Evolutionary conservation across 2,888 invertebrate genomes (phyloP), one percentile per base, ranked within the genome.

Genomic region (Macaria liturata): DNA sequence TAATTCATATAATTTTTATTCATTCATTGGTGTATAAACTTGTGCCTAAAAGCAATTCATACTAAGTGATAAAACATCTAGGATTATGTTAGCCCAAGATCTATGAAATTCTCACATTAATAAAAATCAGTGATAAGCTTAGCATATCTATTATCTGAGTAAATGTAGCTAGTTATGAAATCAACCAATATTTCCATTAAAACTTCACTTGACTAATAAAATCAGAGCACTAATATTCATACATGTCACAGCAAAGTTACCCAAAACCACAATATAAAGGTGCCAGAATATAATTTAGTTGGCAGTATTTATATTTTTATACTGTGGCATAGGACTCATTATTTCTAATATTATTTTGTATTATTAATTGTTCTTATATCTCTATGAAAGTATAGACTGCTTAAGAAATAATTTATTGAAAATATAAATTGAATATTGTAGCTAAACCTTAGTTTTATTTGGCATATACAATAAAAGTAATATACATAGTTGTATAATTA

Each of bases 391-490:
- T 73, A 75, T 80, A 82, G 81, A 83, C 77, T 79, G 83, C 83
- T 80, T 70, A 73, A 59, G 64, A 76, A 76, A 78, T 82, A 80
- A 82, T 82, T 81, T 83, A 83, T 82, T 81, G 71, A 67, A 42
- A 65, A 65, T 74, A 76, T 76, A 78, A 81, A 82, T 75, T 72
- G 70, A 75, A 74, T 80, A 80, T 54, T 76, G 70, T 74, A 75
- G 69, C 71, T 69, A 63, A 37, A 32, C 20, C 46, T 30, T 59
- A 52, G 65, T 61, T 59, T 59, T 65, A 58, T 62, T 62, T 61
- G 7, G 34, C 34, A 37, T 20, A 20, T 20, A 20, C 20, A n/a
- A n/a, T n/a, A n/a, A n/a, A n/a, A n/a, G n/a, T n/a, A n/a, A n/a
- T n/a, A n/a, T n/a, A n/a, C n/a, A n/a, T n/a, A n/a, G n/a, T n/a